Percentiles rank a stretch among this genome's conserved stretches.
phyloP scores from a whole-genome alignment of 2,888 invertebrate genomes.

The Metopia argyrocephala region DNA sequence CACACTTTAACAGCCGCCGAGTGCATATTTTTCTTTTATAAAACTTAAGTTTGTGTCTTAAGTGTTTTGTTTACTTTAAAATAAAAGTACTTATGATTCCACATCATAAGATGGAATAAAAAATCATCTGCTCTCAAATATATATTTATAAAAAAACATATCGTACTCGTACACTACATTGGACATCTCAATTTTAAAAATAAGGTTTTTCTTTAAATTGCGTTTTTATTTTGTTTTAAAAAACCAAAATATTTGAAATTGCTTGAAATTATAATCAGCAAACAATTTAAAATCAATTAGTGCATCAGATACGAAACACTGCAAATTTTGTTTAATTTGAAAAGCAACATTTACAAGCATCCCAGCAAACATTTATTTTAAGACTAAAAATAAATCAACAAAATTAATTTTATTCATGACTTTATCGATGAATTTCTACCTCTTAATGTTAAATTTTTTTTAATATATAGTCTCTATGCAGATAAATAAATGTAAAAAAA shows the following conservation, averaged over 20 bases:
- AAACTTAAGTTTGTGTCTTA: not conserved
- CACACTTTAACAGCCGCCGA: no score
- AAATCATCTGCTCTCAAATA: no score
- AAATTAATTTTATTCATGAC: no score
- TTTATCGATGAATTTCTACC: no score
- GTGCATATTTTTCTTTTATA: no score
- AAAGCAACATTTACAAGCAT: not conserved
- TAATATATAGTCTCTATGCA: no score
- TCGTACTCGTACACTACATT: not conserved
- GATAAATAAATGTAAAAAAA: not conserved
- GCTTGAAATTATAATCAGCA: slow-evolving; percentile 29
- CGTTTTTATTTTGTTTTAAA: slow-evolving; percentile 25
- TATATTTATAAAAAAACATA: not conserved
- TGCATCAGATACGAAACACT: slow-evolving; percentile 15
- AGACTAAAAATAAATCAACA: no score
- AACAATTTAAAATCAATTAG: slow-evolving; percentile 50
- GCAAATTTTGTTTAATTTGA: not conserved
- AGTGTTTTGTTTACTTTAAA: not conserved
- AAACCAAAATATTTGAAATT: slow-evolving; percentile 32
- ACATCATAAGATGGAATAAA: not conserved
- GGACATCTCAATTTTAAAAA: not conserved
- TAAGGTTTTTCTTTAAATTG: not conserved
- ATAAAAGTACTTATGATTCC: not conserved
- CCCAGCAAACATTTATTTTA: slow-evolving; percentile 16
- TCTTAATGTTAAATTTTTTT: no score